Evolutionary conservation across 1,140 invertebrate species (phyloP).

Genomic region (Macrobrachium nipponense): DNA sequence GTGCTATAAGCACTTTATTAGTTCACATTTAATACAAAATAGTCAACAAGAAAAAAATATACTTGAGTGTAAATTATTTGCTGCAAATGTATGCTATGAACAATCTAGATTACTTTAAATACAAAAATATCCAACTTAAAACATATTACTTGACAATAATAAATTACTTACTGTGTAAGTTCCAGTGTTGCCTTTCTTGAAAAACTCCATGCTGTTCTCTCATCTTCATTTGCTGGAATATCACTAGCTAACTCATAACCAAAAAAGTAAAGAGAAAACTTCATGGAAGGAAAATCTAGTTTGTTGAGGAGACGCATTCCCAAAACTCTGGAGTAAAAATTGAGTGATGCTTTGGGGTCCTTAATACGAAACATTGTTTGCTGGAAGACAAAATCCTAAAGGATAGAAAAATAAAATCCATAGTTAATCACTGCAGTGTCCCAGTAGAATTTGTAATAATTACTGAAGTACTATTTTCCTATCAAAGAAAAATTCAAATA

Average conservation of each 20-base stretch:
- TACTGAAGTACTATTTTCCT: too few species aligned
- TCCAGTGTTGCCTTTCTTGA: slow-evolving; percentile 89
- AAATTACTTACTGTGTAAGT: slow-evolving; percentile 84
- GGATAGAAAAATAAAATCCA: slow-evolving; percentile 64
- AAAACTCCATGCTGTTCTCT: slow-evolving; percentile 82
- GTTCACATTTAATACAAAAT: too few species aligned
- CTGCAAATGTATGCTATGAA: not conserved
- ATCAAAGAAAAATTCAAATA: too few species aligned
- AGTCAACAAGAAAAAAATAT: too few species aligned
- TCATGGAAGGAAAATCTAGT: slow-evolving; percentile 88
- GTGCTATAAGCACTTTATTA: too few species aligned
- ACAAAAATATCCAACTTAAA: slow-evolving; percentile 18
- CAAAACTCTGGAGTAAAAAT: slow-evolving; percentile 90
- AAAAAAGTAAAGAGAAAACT: slow-evolving; percentile 94
- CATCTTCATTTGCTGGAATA: slow-evolving; percentile 78
- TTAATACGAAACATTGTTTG: slow-evolving; percentile 97
- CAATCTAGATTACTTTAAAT: not conserved
- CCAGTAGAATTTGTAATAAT: too few species aligned
- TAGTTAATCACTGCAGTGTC: not conserved
- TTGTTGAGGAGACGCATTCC: slow-evolving; percentile 92
- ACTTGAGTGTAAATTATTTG: too few species aligned
- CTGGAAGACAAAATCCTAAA: slow-evolving; percentile 90
- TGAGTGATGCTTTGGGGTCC: slow-evolving; percentile 86
- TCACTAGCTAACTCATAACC: slow-evolving; percentile 86
- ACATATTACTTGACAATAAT: not conserved